A percentile compares a stretch with the other conserved stretches of the same genome.
Conservation (phyloP, 2,113 vertebrate genomes). For the Ptilorrhoa leucosticta region DNA sequence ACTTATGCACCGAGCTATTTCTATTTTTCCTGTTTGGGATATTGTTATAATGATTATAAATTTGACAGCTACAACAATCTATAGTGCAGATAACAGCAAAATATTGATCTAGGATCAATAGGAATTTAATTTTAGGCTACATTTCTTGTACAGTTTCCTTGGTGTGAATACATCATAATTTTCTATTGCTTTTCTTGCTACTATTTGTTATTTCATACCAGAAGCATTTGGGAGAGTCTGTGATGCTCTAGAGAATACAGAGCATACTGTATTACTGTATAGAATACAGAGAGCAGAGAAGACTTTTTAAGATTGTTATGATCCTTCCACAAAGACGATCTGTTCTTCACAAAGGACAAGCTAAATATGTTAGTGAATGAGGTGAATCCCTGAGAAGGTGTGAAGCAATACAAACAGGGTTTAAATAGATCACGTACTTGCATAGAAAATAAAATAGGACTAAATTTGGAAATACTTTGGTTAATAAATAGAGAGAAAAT, state of each 20-base stretch:
- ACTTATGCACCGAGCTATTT: background rate
- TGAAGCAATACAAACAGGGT: background rate
- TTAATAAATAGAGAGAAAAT: background rate
- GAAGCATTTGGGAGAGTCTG: background rate
- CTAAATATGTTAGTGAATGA: background rate
- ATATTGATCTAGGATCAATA: background rate
- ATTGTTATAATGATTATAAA: background rate
- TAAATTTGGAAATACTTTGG: background rate
- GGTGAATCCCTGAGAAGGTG: background rate
- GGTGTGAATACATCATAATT: background rate
- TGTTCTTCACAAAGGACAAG: background rate
- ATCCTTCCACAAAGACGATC: background rate
- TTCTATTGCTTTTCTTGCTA: background rate
- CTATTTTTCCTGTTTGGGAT: background rate
- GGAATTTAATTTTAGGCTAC: background rate
- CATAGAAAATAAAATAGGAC: background rate
- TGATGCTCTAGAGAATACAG: background rate
- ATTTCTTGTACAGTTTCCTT: background rate
- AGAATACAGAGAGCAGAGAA: background rate
- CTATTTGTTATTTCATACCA: background rate
- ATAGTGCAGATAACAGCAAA: background rate
- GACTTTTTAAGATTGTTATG: background rate
- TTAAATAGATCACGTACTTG: background rate
- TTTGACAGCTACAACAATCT: background rate
- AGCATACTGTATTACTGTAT: too few relatives aligned